phyloP scores from a whole-genome alignment of 1,140 invertebrate species.

The Psilanteris sp. region DNA sequence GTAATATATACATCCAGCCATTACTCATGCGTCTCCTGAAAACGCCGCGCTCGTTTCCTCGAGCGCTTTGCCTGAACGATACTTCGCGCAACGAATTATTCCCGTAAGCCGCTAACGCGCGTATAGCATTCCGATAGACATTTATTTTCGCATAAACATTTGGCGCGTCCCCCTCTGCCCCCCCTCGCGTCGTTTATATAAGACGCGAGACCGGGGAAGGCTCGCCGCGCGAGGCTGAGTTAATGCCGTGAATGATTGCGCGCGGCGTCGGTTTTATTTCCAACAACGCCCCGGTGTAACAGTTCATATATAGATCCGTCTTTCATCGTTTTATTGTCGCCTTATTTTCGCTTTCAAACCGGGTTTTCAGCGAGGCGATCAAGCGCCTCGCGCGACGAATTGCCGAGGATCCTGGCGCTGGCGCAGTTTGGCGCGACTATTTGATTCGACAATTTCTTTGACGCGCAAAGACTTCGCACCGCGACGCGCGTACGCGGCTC shows the following conservation, averaged over 20 bases:
- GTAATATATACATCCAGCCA: conserved; percentile 70
- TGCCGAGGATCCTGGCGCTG: too few species aligned
- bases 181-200: conserved; percentile 48
- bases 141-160: conserved; percentile 66
- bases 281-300: conserved; percentile 13
- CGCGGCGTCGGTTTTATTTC: conserved; percentile 33
- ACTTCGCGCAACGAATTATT: conserved; percentile 66
- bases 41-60: conserved; percentile 68
- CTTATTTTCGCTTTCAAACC: conserved; percentile 7
- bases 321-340: conserved; percentile 38
- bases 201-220: conserved; percentile 41
- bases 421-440: too few species aligned
- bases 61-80: conserved; percentile 62
- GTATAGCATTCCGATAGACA: conserved; percentile 63
- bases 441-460: too few species aligned
- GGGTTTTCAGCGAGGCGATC: too few species aligned
- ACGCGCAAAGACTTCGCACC: too few species aligned
- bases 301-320: conserved; percentile 27
- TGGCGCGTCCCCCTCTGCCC: conserved; percentile 46
- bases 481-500: too few species aligned
- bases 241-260: conserved; percentile 45
- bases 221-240: conserved; percentile 41
- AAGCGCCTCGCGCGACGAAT: too few species aligned
- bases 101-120: conserved; percentile 61
- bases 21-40: conserved; percentile 71